Evolutionary conservation across 2,888 invertebrate genomes (phyloP), one percentile per base, ranked within the genome.

Genomic region (Xestia ashworthii): DNA sequence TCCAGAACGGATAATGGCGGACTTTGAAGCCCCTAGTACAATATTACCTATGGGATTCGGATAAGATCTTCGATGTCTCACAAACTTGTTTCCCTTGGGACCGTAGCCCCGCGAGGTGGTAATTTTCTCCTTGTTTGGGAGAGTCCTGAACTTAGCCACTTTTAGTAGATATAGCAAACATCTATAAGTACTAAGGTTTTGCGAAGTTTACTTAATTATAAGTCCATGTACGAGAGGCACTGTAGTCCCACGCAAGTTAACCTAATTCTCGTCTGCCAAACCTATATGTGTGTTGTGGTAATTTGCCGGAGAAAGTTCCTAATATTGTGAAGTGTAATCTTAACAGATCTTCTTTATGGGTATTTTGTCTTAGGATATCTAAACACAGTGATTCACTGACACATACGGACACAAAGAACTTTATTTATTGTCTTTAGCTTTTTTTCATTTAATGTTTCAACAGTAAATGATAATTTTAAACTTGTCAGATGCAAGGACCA

Each of bases 271-370:
- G 68, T 73, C 46, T 44, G 41, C 60, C 74, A 58, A 66, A 71
- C 46, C 74, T 74, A 62, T 74, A 76, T 67, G 64, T 64, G 48
- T 64, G 25, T 71, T 48, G 66, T 19, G 41, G 60, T 44, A 70
- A 78, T 73, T 62, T 66, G 65, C 48, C 58, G 65, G 71, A 66
- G 86, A 83, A 83, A 83, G 86, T 44, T 65, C 65, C 14, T 65
- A 44, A 44, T 65, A 44, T 44, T 65, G 60, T 60, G 32, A 60
- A 32, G 19, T 38, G 60, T 32, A 32, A 60, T 19, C 60, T 38
- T 60, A 58, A 19, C 60, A 32, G 32, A 60, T 32, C 32, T 60
- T 60, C 19, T 9, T 60, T 38, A 62, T 60, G 32, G 32, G 32
- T 62, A 9, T 62, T 62, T 62, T 32, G 32, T 62, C 32, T 32